phyloP scores from a whole-genome alignment of 92 coral and sea anemone genomes.

The Meandrina meandrites region DNA sequence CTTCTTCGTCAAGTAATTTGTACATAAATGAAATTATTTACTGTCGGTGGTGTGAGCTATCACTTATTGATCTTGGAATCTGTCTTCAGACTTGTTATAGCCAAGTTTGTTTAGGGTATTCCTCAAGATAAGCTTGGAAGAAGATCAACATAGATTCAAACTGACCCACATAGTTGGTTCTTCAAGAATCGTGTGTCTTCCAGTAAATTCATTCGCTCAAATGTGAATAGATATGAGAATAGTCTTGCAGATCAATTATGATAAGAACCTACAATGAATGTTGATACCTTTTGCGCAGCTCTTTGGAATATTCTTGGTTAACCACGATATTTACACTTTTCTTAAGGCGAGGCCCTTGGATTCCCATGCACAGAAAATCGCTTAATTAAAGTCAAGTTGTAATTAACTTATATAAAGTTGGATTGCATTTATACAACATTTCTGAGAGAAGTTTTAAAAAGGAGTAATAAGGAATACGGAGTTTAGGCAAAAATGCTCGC shows the following conservation, averaged over 20 bases:
- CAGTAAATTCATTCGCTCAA: neutral
- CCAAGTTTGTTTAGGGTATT: neutral
- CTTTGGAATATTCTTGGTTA: constrained; percentile 20
- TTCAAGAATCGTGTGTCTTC: neutral
- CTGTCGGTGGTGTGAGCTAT: neutral
- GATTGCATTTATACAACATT: neutral
- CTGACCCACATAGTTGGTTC: neutral
- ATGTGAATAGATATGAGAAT: neutral
- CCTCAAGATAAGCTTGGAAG: neutral
- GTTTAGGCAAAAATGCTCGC: neutral
- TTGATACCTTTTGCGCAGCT: neutral
- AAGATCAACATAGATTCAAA: neutral
- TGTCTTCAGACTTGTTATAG: constrained; percentile 9
- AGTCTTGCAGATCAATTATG: constrained; percentile 14
- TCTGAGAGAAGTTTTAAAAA: neutral
- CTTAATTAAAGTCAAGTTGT: neutral
- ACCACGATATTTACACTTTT: neutral
- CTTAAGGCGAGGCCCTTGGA: neutral
- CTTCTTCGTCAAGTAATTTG: constrained; percentile 8
- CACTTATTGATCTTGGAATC: constrained; percentile 4
- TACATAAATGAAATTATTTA: neutral
- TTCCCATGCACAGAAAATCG: neutral
- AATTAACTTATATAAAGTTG: neutral
- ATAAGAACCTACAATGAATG: neutral
- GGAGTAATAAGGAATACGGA: neutral